Conservation (phyloP, 2,113 vertebrate species). For the Otocyon megalotis region DNA sequence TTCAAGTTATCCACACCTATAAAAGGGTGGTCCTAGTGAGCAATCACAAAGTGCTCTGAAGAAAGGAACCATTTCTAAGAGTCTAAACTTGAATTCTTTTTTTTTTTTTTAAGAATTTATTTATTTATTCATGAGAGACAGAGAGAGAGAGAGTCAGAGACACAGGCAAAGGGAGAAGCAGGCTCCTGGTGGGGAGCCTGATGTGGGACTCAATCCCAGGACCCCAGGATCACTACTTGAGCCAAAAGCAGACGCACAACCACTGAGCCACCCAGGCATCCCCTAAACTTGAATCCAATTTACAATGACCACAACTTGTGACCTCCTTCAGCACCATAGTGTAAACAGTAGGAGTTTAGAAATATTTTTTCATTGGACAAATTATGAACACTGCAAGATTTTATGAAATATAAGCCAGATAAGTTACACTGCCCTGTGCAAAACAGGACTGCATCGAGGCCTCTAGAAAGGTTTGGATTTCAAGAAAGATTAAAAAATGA, state of each 20-base stretch:
- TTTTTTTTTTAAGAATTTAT: no score
- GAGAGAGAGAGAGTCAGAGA: no score
- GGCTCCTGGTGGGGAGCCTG: no score
- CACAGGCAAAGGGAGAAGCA: no score
- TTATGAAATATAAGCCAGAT: background rate
- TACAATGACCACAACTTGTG: background rate
- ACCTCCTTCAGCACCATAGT: background rate
- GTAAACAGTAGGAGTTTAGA: background rate
- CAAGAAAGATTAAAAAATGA: background rate
- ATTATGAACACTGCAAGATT: background rate
- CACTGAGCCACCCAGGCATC: no score
- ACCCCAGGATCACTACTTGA: no score
- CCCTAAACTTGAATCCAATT: background rate
- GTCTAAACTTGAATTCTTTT: background rate
- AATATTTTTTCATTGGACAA: background rate
- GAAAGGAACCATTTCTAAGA: conserved; percentile 14
- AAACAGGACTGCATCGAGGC: background rate
- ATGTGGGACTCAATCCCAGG: no score
- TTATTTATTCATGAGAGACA: no score
- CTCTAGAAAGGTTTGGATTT: background rate
- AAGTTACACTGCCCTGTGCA: background rate
- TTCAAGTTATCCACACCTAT: background rate
- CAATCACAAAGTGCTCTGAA: background rate
- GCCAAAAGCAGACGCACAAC: no score
- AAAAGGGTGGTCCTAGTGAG: background rate